Conservation (phyloP, 2,888 invertebrate genomes). For the Ctenicera cuprea region DNA sequence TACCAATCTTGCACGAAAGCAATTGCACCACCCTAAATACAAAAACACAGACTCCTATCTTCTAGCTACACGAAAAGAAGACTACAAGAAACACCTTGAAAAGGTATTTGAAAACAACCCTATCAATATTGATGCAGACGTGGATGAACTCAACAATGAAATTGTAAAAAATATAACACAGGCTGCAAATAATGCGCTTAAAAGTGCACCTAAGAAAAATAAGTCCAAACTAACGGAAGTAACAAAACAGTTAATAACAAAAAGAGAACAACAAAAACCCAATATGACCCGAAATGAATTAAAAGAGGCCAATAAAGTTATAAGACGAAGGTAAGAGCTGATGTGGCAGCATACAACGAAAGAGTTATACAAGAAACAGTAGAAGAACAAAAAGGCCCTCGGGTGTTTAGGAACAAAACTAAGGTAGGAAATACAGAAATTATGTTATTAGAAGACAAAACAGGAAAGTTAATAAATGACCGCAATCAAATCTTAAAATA, state of each 20-base stretch:
- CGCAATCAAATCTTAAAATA: background rate
- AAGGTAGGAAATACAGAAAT: background rate
- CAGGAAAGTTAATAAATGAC: background rate
- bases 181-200: background rate
- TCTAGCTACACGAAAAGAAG: background rate
- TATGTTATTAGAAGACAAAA: background rate
- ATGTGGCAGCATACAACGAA: constrained; percentile 1
- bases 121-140: background rate
- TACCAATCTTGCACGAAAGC: background rate
- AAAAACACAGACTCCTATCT: background rate
- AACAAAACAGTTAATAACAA: background rate
- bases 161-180: background rate
- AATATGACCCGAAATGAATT: background rate
- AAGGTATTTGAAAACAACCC: background rate
- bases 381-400: background rate
- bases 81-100: background rate
- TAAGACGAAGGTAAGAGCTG: background rate
- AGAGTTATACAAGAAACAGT: background rate
- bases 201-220: background rate
- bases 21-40: background rate
- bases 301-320: background rate
- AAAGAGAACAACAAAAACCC: background rate
- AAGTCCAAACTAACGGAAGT: background rate
- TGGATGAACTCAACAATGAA: background rate
- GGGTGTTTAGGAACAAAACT: background rate